A percentile compares a stretch with the other conserved stretches of the same genome.
phyloP scores from a whole-genome alignment of 2,888 invertebrate genomes.

The Salticus scenicus region DNA sequence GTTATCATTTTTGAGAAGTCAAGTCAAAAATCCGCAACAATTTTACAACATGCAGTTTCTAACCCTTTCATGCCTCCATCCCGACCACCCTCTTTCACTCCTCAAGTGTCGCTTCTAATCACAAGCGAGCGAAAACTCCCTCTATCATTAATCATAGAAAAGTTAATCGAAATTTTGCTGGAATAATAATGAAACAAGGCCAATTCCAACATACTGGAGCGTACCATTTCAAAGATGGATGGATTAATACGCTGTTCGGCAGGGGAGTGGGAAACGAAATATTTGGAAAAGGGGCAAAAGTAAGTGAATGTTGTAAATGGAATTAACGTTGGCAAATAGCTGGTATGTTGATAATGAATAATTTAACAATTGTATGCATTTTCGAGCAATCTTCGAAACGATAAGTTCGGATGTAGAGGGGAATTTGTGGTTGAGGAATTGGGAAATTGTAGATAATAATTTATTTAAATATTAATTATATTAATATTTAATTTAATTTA shows the following conservation, averaged over 20 bases:
- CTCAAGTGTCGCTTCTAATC: constrained; percentile 5
- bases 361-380: neutral
- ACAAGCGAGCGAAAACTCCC: neutral
- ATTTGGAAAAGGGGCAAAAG: neutral
- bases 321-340: neutral
- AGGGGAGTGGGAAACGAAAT: neutral
- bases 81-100: neutral
- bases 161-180: neutral
- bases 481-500: no score
- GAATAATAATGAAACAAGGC: constrained; percentile 8
- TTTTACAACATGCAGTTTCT: no score
- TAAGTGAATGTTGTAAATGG: constrained; percentile 1
- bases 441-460: no score
- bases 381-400: no score
- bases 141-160: neutral
- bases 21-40: neutral
- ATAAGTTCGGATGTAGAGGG: no score
- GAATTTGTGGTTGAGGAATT: no score
- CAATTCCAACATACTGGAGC: neutral
- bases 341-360: neutral
- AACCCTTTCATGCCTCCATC: neutral
- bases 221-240: neutral
- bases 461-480: no score
- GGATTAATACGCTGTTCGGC: neutral
- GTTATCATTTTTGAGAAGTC: neutral